Conservation (phyloP, 2,888 invertebrate species). For the Dendrolimus pini region DNA sequence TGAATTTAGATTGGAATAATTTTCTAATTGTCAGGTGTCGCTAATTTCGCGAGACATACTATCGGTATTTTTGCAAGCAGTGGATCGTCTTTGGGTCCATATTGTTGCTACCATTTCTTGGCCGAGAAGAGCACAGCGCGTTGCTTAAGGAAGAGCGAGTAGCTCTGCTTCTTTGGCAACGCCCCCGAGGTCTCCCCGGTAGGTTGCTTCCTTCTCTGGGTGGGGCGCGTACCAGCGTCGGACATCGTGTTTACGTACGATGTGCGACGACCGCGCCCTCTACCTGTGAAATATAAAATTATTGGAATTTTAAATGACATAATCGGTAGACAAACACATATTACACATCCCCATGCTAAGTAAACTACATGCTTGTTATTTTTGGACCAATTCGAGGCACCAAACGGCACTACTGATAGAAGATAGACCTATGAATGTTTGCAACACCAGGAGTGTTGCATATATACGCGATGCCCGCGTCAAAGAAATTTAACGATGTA, state of each 20-base stretch:
- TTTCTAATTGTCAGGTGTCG: not conserved
- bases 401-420: too few relatives aligned
- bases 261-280: constrained; percentile 41
- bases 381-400: too few relatives aligned
- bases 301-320: too few relatives aligned
- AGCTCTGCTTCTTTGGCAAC: constrained; percentile 60
- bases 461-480: too few relatives aligned
- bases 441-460: too few relatives aligned
- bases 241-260: constrained; percentile 25
- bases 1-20: not conserved
- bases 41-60: not conserved
- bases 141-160: constrained; percentile 69
- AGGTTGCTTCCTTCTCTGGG: constrained; percentile 15
- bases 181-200: constrained; percentile 14
- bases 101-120: constrained; percentile 71
- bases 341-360: too few relatives aligned
- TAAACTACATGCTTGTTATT: too few relatives aligned
- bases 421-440: too few relatives aligned
- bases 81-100: constrained; percentile 13
- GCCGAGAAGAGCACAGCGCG: constrained; percentile 72
- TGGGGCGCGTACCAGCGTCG: constrained; percentile 27
- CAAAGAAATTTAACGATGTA: too few relatives aligned
- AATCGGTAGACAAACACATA: too few relatives aligned
- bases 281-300: constrained; percentile 21
- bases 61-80: constrained; percentile 6